Conservation (phyloP, 2,797 vertebrate genomes). For the Rhyacichthys aspro region DNA sequence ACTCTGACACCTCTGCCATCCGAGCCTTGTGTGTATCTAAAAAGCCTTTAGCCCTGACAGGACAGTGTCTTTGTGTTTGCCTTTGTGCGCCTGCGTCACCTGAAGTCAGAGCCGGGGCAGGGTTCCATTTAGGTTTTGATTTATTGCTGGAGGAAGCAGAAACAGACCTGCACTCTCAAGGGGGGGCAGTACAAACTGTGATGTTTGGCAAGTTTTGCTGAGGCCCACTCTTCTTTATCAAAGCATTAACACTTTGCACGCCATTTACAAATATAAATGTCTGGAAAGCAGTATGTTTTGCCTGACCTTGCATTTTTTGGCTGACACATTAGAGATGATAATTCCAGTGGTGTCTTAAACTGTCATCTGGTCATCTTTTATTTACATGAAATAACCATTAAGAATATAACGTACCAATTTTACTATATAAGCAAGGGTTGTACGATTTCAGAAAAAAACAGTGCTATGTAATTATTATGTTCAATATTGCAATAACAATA, state of each 20-base stretch:
- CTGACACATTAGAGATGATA: slow-evolving; percentile 7
- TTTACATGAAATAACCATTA: too few species aligned
- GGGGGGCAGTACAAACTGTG: slow-evolving; percentile 54
- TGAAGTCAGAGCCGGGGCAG: slow-evolving; percentile 53
- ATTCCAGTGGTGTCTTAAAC: background rate
- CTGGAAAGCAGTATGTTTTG: slow-evolving; percentile 1
- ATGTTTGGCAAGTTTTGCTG: slow-evolving; percentile 69
- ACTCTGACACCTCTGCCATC: slow-evolving; percentile 13
- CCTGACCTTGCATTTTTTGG: slow-evolving; percentile 2
- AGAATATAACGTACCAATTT: too few species aligned
- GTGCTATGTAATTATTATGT: too few species aligned
- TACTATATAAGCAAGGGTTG: too few species aligned
- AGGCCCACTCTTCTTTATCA: slow-evolving; percentile 60
- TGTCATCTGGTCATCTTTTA: background rate
- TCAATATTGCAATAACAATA: too few species aligned
- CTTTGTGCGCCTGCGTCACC: slow-evolving; percentile 27
- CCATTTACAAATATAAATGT: slow-evolving; percentile 35
- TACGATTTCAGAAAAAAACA: too few species aligned
- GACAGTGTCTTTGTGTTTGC: slow-evolving; percentile 15
- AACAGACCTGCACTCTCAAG: slow-evolving; percentile 68
- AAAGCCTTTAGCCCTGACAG: slow-evolving; percentile 29
- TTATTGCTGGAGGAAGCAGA: slow-evolving; percentile 78
- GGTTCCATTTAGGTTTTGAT: slow-evolving; percentile 73
- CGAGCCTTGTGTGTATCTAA: slow-evolving; percentile 33
- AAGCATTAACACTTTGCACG: slow-evolving; percentile 52